A percentile compares a stretch with the other conserved stretches of the same genome.
Evolutionary conservation across 1,140 invertebrate species (phyloP).

Genomic region (Drosophila serrata): DNA sequence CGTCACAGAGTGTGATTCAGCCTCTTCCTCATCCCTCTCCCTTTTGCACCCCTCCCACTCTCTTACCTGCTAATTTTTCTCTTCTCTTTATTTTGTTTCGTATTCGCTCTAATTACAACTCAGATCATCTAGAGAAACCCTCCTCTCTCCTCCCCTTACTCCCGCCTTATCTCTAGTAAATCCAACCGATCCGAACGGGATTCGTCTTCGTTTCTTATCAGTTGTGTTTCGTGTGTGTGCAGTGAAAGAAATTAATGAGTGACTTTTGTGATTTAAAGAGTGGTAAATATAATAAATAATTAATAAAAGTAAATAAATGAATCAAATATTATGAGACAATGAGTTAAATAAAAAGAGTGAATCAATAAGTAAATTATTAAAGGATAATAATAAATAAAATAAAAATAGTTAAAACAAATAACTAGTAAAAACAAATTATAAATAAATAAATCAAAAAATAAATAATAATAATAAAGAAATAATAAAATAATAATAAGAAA

Average conservation of each 20-base stretch:
- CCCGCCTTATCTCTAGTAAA: constrained; percentile 22
- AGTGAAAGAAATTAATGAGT: background rate
- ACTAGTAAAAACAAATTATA: no score
- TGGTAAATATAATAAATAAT: background rate
- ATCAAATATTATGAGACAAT: background rate
- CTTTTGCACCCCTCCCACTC: background rate
- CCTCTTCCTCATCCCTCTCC: constrained; percentile 5
- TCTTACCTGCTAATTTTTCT: constrained; percentile 58
- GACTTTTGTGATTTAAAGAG: background rate
- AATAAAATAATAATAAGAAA: no score
- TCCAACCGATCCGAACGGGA: constrained; percentile 13
- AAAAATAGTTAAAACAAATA: no score
- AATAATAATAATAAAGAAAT: background rate
- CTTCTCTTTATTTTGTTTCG: constrained; percentile 20
- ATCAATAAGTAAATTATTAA: background rate
- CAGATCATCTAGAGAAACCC: constrained; percentile 36
- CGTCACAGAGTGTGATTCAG: constrained; percentile 46
- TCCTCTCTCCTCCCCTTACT: constrained; percentile 17
- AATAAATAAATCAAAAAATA: background rate
- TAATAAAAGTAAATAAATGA: background rate
- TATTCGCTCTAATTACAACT: constrained; percentile 67
- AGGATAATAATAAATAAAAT: no score
- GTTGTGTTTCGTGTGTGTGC: constrained; percentile 16
- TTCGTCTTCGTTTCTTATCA: constrained; percentile 30
- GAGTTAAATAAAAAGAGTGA: no score